These are phyloP conservation scores for Strongylocentrotus purpuratus DNA, from an alignment of 35 echinoderm and acorn worm genomes.

Conservation along the genomic window DNA sequence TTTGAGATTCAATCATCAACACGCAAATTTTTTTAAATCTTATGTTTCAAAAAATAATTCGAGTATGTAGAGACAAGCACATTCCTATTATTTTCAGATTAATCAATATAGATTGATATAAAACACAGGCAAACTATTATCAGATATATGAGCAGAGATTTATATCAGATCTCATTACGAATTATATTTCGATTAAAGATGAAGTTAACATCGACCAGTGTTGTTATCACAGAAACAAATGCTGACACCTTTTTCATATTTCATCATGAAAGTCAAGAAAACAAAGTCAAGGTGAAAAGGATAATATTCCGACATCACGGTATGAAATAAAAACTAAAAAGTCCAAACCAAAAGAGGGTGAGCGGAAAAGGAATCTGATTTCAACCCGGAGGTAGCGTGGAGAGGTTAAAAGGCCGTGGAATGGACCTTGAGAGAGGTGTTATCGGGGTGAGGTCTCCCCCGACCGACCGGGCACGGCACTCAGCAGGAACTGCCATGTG, in stretches of 20 bases:
- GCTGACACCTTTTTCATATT: not conserved
- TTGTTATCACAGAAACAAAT: not conserved
- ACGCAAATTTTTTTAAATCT: too few species aligned
- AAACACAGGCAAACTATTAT: not conserved
- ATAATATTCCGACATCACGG: not conserved
- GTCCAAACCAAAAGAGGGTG: not conserved
- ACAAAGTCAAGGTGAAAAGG: not conserved
- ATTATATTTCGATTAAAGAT: not conserved
- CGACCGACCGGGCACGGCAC: not conserved
- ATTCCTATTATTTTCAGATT: not conserved
- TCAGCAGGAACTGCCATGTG: constrained; percentile 6
- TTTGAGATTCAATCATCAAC: too few species aligned
- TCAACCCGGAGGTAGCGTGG: not conserved
- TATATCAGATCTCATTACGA: not conserved
- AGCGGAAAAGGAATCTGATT: not conserved
- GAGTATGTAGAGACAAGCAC: not conserved
- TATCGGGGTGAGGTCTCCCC: not conserved
- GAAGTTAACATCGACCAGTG: not conserved
- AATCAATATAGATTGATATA: not conserved
- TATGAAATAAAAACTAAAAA: not conserved
- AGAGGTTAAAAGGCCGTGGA: not conserved
- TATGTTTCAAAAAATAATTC: too few species aligned
- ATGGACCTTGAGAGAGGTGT: not conserved
- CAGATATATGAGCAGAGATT: not conserved
- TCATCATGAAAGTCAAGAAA: not conserved